Base-by-base conservation (phyloP, 2,888 invertebrate species). In the Venustoraphidia nigricollis region DNA sequence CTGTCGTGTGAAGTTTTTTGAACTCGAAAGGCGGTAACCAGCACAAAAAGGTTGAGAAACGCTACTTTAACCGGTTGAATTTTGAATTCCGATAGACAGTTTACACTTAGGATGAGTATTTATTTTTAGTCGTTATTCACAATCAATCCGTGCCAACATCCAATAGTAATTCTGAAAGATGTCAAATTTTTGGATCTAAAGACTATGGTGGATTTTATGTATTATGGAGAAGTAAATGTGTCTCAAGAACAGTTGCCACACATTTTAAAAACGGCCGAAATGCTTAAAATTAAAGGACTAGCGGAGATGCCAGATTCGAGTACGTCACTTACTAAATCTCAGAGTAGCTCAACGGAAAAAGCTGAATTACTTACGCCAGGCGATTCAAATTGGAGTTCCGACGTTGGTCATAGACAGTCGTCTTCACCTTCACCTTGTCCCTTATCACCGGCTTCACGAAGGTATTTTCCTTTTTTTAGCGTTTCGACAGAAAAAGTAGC, bases 131-230 rank as follows among this genome's bases (percentile, higher is more conserved):
- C 83, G 8, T 64, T 91, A 47, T 91, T 91, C 61, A 81, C 86
- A 38, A 79, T 85, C 53, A 89, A 89, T 68, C 89, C 90, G 9
- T 88, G 88, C 60, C 81, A 85, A 58, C 90, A 91, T 67, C 90
- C 91, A 6, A 90, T 91, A 58, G 89, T 91, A 44, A 90, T 91
- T 58, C 68, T 91, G 43, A 91, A 90, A 66, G 90, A 91, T 72
- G 86, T 91, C 9, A 83, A 85, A 59, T 90, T 84, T 61, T 77
- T 81, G 45, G 89, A 91, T 66, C 73, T 91, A 50, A 83, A 85
- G 61, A 86, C 85, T 34, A 85, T 91, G 77, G 87, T 91, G 9
- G 88, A 90, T 61, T 92, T 91, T 62, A 91, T 92, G 85, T 92
- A 92, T 64, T 86, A 86, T 59, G 92, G 92, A 0, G 90, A 90